Base-by-base conservation (phyloP, 2,888 invertebrate species). In the Hydrotaea cyrtoneurina region DNA sequence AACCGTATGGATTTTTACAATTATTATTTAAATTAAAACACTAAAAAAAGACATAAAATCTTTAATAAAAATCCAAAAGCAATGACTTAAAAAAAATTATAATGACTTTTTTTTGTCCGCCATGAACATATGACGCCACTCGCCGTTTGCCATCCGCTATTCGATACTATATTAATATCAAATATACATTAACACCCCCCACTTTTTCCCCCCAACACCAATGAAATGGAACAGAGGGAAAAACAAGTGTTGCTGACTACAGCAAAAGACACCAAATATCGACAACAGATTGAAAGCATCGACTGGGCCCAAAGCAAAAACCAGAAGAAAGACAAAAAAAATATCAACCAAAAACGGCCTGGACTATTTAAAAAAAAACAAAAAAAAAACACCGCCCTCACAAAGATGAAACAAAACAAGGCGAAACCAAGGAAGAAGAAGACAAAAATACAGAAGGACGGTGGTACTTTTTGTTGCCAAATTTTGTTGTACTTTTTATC, bases 161-260 rank as follows among this genome's bases (percentile, higher is more conserved):
- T 26, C 26, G 26, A 31, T 62, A 39, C 75, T 76, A 31, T 76
- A 76, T 76, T 76, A 76, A 76, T 76, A 76, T 76, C 46, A 76
- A 64, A 76, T 64, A 76, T 23, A 46, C 75, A 76, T 76, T 76
- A 76, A 64, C 75, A 74, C 46, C 26, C 59, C 26, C 59, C 26
- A n/a, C 23, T 3, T 26, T 7, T 31, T 31, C 31, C 39, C 3
- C 39, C 39, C 50, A n/a, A n/a, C n/a, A 2, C 50, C 50, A n/a
- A 8, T n/a, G n/a, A n/a, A n/a, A n/a, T n/a, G 15, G 50, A 26
- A 55, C 17, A 53, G 8, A 55, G 13, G n/a, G 11, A 55, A 21
- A 19, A 21, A 21, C 59, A 59, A 59, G 26, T 59, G 59, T 26
- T 59, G 59, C 59, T 59, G 59, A 59, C 59, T 59, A 59, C 26